Evolutionary conservation across 1,140 invertebrate species (phyloP), one percentile per base, ranked within the genome.

Genomic region (Meloidogyne floridensis): DNA sequence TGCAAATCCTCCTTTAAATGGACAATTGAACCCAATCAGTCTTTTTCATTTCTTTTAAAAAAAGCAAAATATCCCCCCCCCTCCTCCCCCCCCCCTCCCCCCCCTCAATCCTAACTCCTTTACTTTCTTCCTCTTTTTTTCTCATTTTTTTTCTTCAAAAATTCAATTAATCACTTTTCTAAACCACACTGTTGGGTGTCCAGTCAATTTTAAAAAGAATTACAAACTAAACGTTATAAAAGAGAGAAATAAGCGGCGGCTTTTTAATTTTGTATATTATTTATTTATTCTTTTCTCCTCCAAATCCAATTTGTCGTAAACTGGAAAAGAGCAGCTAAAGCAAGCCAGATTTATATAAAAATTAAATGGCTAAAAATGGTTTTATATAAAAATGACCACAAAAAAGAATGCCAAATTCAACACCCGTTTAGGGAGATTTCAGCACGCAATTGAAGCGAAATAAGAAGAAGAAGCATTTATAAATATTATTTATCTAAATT

Each of bases 111-210:
- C 32, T 32, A 32, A 32, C 32, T 32, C 32, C 2, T 32, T 32
- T 32, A 32, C 32, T 32, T 32, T 32, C 32, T 32, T 32, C 32
- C 32, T 32, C 32, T 32, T 32, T 32, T 32, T 47, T 47, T 47
- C 7, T 47, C 47, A 6, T 47, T 47, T 8, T 47, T 47, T 47
- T 54, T 53, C 65, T 54, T 18, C 4, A 15, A 15, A 76, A 54
- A 15, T 53, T 65, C 42, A 76, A 76, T 76, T 76, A 53, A 76
- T 76, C 51, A 76, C 75, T 76, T 54, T 76, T 5, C 15, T n/a
- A 65, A 65, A 65, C 59, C n/a, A 15, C 59, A 8, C 47, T 47
- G 47, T 47, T 47, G 59, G 59, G 5, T 6, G 59, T n/a, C n/a
- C 56, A 59, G 13, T 59, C 6, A 65, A 0, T 65, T 65, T 65